These are phyloP conservation scores for Camponotus floridanus DNA, from an alignment of 1,140 invertebrate species.

Conservation along the genomic window DNA sequence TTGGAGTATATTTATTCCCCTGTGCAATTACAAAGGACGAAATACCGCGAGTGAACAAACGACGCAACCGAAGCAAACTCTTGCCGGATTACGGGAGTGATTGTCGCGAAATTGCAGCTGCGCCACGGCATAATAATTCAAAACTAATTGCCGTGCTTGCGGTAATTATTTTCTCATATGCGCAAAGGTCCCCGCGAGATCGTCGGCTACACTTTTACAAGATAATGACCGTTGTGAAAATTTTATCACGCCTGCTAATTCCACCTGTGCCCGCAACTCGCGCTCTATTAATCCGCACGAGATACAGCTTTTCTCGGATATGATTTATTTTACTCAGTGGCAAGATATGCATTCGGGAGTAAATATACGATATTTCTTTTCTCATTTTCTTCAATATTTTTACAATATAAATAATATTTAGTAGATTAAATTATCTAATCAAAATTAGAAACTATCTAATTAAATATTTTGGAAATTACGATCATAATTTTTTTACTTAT, in stretches of 20 bases:
- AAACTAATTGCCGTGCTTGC: constrained; percentile 63
- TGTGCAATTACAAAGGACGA: constrained; percentile 40
- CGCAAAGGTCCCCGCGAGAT: constrained; percentile 24
- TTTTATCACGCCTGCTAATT: constrained; percentile 54
- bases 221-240: constrained; percentile 62
- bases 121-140: constrained; percentile 66
- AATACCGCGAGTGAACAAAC: constrained; percentile 56
- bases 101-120: constrained; percentile 63
- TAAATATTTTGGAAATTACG: background rate
- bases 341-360: constrained; percentile 16
- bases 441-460: background rate
- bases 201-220: constrained; percentile 60
- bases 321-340: constrained; percentile 19
- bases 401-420: background rate
- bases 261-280: constrained; percentile 2
- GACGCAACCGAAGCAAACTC: constrained; percentile 50
- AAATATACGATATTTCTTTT: background rate
- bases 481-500: too few relatives aligned
- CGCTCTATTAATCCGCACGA: constrained; percentile 35
- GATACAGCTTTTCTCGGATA: background rate
- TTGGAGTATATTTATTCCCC: constrained; percentile 21
- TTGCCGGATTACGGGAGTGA: constrained; percentile 64
- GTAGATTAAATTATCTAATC: background rate
- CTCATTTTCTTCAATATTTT: background rate
- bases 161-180: constrained; percentile 61